Base-by-base conservation (phyloP, 2,113 vertebrate genomes). In the Dipodomys merriami region DNA sequence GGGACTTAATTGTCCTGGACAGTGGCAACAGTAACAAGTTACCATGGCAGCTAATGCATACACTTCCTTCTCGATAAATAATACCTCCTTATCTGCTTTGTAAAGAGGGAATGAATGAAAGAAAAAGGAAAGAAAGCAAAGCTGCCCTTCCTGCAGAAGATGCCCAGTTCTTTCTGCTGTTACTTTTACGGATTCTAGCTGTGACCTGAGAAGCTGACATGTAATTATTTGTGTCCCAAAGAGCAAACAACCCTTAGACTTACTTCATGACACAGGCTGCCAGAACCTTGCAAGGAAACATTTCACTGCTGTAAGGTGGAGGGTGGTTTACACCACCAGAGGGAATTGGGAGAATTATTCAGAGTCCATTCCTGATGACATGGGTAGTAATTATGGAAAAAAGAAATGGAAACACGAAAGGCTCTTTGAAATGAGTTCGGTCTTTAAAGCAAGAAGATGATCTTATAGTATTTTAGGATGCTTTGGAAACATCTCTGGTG, bases 31-130 rank as follows among this genome's bases (percentile, higher is more conserved):
- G 95, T 86, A 95, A 88, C 93, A 74, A 95, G 96, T 96, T 96
- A 85, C 95, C 94, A 94, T 95, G 95, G 94, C 35, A 95, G 90
- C 93, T 84, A 96, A 95, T 95, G 92, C 87, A 86, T 83, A 88
- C 53, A 79, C 39, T 94, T 96, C 83, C 90, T 93, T 93, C 88
- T 94, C 80, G 81, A 94, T 90, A 96, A 93, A 92, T 91, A 95
- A 90, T 95, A 85, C 86, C 80, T 91, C 57, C 84, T 95, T 95
- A 95, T 95, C 95, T 95, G 88, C 80, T 90, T 91, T 95, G 86
- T 92, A 83, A 83, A 88, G 80, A 74, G 93, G 84, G 67, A 88
- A 90, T 85, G 85, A 87, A 88, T 60, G 79, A 68, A 93, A 85
- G 65, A 81, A 85, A 60, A 81, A 76, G 76, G 65, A 84, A 78